Conservation (phyloP, 2,113 vertebrate genomes). For the Rhabdornis inornatus region DNA sequence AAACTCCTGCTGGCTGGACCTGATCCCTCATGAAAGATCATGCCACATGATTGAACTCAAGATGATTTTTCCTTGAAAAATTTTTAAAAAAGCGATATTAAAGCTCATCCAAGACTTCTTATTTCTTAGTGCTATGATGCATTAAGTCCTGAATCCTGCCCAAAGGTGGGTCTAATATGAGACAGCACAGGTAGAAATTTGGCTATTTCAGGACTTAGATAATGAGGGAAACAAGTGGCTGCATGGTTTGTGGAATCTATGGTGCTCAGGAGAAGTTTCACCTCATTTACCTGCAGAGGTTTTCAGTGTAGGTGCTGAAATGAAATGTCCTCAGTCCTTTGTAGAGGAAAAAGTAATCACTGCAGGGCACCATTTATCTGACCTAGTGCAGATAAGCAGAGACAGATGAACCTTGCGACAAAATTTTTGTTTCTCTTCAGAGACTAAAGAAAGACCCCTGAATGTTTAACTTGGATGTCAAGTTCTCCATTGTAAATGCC, state of each 20-base stretch:
- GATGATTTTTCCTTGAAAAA: background rate
- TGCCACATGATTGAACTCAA: rapidly evolving
- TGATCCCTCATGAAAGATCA: background rate
- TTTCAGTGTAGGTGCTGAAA: background rate
- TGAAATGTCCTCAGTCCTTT: background rate
- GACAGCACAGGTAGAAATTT: background rate
- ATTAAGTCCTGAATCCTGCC: background rate
- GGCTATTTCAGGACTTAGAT: rapidly evolving
- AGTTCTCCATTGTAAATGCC: background rate
- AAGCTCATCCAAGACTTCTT: background rate
- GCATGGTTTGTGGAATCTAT: background rate
- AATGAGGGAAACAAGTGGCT: background rate
- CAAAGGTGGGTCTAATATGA: background rate
- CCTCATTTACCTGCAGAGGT: background rate
- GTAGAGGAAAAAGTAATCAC: background rate
- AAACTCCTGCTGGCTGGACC: rapidly evolving
- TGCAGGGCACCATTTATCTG: background rate
- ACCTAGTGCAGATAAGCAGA: background rate
- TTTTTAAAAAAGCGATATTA: rapidly evolving
- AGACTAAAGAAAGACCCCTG: background rate
- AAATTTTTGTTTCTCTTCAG: background rate
- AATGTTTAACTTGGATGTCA: background rate
- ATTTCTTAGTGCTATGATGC: background rate
- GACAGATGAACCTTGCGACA: background rate
- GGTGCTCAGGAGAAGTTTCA: background rate